Percentiles rank a stretch among this genome's conserved stretches.
These are phyloP conservation scores for Parotia lawesii DNA, from an alignment of 2,113 vertebrate genomes.

Conservation along the genomic window DNA sequence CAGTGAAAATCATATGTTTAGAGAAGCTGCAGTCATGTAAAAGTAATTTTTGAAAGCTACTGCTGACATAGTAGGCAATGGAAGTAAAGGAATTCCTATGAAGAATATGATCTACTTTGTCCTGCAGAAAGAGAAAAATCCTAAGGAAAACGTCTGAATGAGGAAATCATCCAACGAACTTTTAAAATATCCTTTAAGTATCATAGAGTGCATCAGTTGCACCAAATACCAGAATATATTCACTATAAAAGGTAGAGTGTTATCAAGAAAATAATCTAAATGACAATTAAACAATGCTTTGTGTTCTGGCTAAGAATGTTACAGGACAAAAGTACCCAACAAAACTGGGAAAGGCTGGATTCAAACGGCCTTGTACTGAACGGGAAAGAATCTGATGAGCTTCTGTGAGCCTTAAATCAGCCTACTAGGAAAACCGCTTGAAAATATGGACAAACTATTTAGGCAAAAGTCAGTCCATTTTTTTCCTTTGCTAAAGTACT, in stretches of 20 bases:
- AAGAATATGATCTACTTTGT: background rate
- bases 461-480: background rate
- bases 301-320: background rate
- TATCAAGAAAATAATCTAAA: background rate
- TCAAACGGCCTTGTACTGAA: background rate
- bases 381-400: background rate
- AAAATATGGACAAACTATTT: background rate
- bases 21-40: background rate
- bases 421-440: background rate
- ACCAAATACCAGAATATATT: background rate
- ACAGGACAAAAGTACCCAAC: background rate
- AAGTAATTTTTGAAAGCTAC: constrained; percentile 37
- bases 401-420: background rate
- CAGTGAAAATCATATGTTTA: constrained; percentile 44
- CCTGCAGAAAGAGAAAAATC: background rate
- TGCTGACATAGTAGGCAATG: background rate
- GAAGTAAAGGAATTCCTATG: background rate
- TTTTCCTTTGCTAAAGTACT: background rate
- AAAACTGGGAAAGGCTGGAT: background rate
- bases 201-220: background rate
- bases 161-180: background rate
- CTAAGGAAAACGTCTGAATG: background rate
- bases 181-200: background rate
- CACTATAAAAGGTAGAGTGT: background rate
- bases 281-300: background rate